Evolutionary conservation across 2,113 vertebrate genomes (phyloP).

Genomic region (Erinaceus europaeus): DNA sequence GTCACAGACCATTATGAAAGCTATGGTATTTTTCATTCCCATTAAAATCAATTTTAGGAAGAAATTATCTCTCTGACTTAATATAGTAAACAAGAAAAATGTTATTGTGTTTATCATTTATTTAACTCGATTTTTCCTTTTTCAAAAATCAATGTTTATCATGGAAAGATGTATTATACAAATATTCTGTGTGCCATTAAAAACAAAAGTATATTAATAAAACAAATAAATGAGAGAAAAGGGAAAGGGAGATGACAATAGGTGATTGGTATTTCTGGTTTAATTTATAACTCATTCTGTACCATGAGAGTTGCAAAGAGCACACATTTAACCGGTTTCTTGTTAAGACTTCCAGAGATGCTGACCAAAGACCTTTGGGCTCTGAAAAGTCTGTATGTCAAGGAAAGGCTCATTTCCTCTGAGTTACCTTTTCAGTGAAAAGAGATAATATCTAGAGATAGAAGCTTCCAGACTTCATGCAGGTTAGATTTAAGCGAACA

Average conservation of each 20-base stretch:
- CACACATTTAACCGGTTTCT: constrained; percentile 64
- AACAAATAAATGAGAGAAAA: constrained; percentile 62
- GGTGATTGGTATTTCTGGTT: constrained; percentile 58
- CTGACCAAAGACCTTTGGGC: constrained; percentile 46
- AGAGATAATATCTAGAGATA: not conserved
- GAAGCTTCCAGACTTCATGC: not conserved
- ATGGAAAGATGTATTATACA: constrained; percentile 56
- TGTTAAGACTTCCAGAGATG: constrained; percentile 76
- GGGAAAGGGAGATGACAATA: constrained; percentile 58
- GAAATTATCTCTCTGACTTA: constrained; percentile 39
- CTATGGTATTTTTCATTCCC: constrained; percentile 34
- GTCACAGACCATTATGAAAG: not conserved
- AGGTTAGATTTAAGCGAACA: not conserved
- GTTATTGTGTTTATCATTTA: constrained; percentile 46
- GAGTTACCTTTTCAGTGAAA: not conserved
- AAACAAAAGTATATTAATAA: constrained; percentile 71
- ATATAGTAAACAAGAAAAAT: constrained; percentile 60
- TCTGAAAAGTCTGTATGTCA: constrained; percentile 45
- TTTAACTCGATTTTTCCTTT: constrained; percentile 58
- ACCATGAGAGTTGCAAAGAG: constrained; percentile 59
- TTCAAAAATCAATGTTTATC: constrained; percentile 63
- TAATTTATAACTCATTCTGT: constrained; percentile 72
- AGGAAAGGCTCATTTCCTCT: constrained; percentile 46
- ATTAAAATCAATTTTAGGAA: constrained; percentile 52
- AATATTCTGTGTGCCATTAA: constrained; percentile 41